phyloP scores from a whole-genome alignment of 2,797 vertebrate species.

The Pipistrellus pipistrellus region DNA sequence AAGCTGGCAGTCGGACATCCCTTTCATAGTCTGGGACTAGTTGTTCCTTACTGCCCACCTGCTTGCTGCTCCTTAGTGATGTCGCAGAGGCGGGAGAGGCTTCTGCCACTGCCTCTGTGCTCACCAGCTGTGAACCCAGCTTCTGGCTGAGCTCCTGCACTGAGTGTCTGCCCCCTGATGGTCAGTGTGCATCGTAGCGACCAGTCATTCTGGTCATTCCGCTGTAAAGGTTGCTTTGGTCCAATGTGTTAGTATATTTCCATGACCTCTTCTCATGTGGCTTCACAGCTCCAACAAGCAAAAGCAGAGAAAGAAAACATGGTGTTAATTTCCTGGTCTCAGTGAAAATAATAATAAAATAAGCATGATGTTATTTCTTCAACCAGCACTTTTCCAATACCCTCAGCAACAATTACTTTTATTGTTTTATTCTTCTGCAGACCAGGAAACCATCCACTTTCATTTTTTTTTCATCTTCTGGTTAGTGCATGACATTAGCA shows the following conservation, averaged over 20 bases:
- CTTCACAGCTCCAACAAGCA: neutral
- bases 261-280: rapidly evolving
- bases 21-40: no score
- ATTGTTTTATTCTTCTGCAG: neutral
- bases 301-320: neutral
- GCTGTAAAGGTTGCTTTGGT: rapidly evolving
- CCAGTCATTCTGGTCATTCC: no score
- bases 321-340: neutral
- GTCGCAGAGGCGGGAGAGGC: no score
- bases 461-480: neutral
- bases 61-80: no score
- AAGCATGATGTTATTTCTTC: neutral
- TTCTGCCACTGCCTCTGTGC: no score
- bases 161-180: no score
- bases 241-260: neutral
- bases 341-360: neutral
- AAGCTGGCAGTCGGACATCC: no score
- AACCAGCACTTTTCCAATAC: neutral
- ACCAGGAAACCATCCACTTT: neutral
- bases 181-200: no score
- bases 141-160: no score
- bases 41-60: no score
- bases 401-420: neutral
- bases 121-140: no score
- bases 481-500: neutral